Base-by-base conservation (phyloP, 2,888 invertebrate genomes). In the Drosophila aldrichi region DNA sequence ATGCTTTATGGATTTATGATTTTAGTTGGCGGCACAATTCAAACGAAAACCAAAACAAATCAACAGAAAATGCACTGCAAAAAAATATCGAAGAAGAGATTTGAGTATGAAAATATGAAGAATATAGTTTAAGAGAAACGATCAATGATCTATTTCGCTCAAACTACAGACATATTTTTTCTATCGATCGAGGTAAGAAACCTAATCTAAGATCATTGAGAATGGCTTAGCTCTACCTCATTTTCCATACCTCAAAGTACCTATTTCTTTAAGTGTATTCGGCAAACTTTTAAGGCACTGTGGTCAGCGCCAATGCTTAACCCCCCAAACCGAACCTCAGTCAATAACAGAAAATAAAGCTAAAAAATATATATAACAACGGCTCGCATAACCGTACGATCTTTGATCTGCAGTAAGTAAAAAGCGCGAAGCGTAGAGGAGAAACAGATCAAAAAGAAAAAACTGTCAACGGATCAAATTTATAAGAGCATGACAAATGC, bases 401-500 rank as follows among this genome's bases (percentile, higher is more conserved):
- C 91, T 91, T 89, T 90, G 90, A 90, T 91, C 90, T 86, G 74
- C 29, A 73, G 66, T 46, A 36, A 62, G 36, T 58, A 44, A 38
- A 40, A 16, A 16, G 32, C 18, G 34, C 40, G 43, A 29, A 36
- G 62, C 49, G 29, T n/a, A n/a, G 41, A 49, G 18, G 25, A 20
- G 34, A 44, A 22, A 25, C 20, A 48, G 32, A 54, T 22, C 34
- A 58, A 49, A 46, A 12, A 7, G 16, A 38, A 49, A 32, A 76
- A 79, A 77, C 84, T 89, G 88, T 90, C 91, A 91, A 89, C 82
- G 84, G 88, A 89, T 91, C 89, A 90, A 81, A 83, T 82, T 82
- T 82, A 77, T 80, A 82, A 74, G 74, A 77, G 74, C 70, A 78
- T 79, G 74, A 80, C 74, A 77, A 74, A 81, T 77, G 81, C 65